Evolutionary conservation across 2,113 vertebrate genomes (phyloP), one percentile per base, ranked within the genome.

Genomic region (Sinocyclocheilus anophthalmus): DNA sequence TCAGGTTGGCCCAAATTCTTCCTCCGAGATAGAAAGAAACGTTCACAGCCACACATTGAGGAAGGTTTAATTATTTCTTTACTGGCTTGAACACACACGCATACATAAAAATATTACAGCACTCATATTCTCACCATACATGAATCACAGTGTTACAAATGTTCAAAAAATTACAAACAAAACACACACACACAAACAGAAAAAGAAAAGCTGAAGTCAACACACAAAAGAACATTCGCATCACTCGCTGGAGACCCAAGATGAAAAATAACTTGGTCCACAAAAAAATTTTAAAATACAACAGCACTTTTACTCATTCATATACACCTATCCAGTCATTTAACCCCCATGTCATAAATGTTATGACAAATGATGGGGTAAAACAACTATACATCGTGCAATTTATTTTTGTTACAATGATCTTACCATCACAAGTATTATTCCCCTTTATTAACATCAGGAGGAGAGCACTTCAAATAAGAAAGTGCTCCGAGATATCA

Each of bases 291-390:
- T 26, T 26, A 90, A 90, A 76, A 88, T 87, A 84, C 70, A 75
- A 78, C 13, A 65, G 69, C 91, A 84, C 82, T 90, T 87, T 85
- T 59, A 65, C 78, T 94, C 91, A 92, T 90, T 93, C 92, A 90
- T 92, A 96, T 96, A 95, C 95, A 96, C 95, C 95, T 93, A 96
- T 92, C 95, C 92, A 93, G 93, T 94, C 92, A 94, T 94, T 93
- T 48, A 95, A 93, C 89, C 90, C 82, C 86, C 55, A 84, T 95
- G 94, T 95, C 98, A 99, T 99, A 99, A 99, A 99, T 99, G 96
- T 99, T 99, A 99, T 99, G 98, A 97, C 97, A 95, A 80, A 76
- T 94, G 92, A 86, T 90, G 81, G 88, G 93, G 93, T 93, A 78
- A 92, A 96, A 95, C 94, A 93, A 95, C 96, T 93, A 91, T 91